Percentiles rank a stretch among this genome's conserved stretches.
phyloP scores from a whole-genome alignment of 2,797 vertebrate species.

The Falco cherrug region DNA sequence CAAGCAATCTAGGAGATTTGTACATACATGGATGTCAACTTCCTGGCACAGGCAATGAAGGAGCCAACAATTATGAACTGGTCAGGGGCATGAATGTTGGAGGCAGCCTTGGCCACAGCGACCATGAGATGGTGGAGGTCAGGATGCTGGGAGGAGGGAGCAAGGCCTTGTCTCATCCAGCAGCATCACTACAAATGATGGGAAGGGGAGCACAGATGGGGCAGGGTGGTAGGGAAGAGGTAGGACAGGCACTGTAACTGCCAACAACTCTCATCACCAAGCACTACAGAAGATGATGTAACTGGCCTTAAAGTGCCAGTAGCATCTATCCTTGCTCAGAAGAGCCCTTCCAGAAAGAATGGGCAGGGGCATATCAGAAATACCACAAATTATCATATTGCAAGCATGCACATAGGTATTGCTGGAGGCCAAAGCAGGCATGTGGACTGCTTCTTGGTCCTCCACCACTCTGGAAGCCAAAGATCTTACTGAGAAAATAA shows the following conservation, averaged over 20 bases:
- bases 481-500: neutral
- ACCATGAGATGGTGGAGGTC: neutral
- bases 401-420: accelerated
- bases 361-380: neutral
- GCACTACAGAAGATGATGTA: neutral
- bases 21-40: too few species aligned
- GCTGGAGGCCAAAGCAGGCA: neutral
- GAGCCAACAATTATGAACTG: neutral
- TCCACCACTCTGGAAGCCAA: neutral
- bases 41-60: neutral
- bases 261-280: neutral
- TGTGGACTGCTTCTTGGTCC: accelerated
- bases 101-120: neutral
- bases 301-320: neutral
- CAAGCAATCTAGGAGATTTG: neutral
- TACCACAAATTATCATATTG: neutral
- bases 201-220: neutral
- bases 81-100: neutral
- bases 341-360: neutral
- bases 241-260: neutral
- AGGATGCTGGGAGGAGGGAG: neutral
- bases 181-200: neutral
- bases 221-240: neutral
- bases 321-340: neutral
- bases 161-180: too few species aligned